Percentiles rank a stretch among this genome's conserved stretches.
These are phyloP conservation scores for Omphaloscelis lunosa DNA, from an alignment of 2,888 invertebrate species.

Conservation along the genomic window DNA sequence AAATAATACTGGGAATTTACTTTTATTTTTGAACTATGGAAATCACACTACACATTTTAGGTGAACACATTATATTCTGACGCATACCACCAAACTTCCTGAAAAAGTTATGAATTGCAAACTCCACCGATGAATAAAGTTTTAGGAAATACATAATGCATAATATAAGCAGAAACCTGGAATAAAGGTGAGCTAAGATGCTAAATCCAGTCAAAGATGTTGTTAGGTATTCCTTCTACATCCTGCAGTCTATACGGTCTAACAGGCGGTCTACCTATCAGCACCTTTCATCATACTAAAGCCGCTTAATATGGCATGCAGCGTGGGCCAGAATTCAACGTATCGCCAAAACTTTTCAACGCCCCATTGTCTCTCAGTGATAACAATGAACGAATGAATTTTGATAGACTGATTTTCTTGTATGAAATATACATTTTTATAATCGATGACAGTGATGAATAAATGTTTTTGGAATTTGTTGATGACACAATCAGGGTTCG, in stretches of 20 bases:
- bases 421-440: conserved; percentile 45
- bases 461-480: conserved; percentile 10
- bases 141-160: conserved; percentile 1
- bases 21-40: not conserved
- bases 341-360: conserved; percentile 64
- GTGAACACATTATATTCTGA: conserved; percentile 7
- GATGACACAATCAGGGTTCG: conserved; percentile 1
- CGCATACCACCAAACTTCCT: not conserved
- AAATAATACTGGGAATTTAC: not conserved
- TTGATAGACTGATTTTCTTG: conserved; percentile 58
- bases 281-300: conserved; percentile 57
- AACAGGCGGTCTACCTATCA: conserved; percentile 41
- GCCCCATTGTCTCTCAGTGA: conserved; percentile 62
- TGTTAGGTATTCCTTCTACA: conserved; percentile 33
- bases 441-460: conserved; percentile 33
- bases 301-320: conserved; percentile 54
- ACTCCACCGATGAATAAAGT: not conserved
- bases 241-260: conserved; percentile 25
- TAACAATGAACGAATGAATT: conserved; percentile 67
- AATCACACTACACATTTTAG: not conserved
- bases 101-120: not conserved
- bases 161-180: not conserved
- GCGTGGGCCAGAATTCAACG: conserved; percentile 56
- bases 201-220: not conserved
- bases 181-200: not conserved